Evolutionary conservation across 2,888 invertebrate genomes (phyloP).

Genomic region (Tuberolachnus salignus): DNA sequence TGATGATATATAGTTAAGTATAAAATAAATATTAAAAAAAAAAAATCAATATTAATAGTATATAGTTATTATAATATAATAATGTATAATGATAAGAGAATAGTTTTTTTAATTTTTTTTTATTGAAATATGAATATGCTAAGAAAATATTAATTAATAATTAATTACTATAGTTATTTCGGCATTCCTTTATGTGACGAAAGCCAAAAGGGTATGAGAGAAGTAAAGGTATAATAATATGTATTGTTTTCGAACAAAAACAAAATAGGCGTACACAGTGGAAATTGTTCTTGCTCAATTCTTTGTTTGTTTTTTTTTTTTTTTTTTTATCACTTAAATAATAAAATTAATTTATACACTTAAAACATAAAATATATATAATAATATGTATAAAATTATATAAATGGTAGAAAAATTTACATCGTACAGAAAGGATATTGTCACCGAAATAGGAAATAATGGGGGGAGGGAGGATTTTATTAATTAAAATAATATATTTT

Average conservation of each 20-base stretch:
- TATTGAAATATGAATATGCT: conserved; percentile 41
- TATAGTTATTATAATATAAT: conserved; percentile 41
- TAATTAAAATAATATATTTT: conserved; percentile 43
- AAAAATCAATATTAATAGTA: conserved; percentile 52
- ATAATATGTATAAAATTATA: conserved; percentile 55
- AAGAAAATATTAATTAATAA: no score
- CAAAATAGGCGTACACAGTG: conserved; percentile 33
- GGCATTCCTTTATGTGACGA: background rate
- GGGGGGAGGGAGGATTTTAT: conserved; percentile 1
- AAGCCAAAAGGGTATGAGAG: background rate
- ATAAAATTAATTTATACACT: conserved; percentile 56
- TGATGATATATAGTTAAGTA: conserved; percentile 45
- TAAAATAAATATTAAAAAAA: conserved; percentile 55
- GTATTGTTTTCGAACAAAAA: conserved; percentile 43
- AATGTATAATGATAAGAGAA: conserved; percentile 1
- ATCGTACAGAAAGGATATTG: conserved; percentile 55
- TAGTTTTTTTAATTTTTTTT: conserved; percentile 14
- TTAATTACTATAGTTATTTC: conserved; percentile 22
- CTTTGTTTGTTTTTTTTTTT: conserved; percentile 13
- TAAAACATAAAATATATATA: conserved; percentile 56
- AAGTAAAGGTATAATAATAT: background rate
- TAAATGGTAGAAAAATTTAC: conserved; percentile 57
- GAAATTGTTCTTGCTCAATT: conserved; percentile 38
- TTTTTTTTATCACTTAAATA: conserved; percentile 43
- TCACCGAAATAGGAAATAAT: conserved; percentile 55